Evolutionary conservation across 2,888 invertebrate species (phyloP), one percentile per base, ranked within the genome.

Genomic region (Chaetoderma sp.): DNA sequence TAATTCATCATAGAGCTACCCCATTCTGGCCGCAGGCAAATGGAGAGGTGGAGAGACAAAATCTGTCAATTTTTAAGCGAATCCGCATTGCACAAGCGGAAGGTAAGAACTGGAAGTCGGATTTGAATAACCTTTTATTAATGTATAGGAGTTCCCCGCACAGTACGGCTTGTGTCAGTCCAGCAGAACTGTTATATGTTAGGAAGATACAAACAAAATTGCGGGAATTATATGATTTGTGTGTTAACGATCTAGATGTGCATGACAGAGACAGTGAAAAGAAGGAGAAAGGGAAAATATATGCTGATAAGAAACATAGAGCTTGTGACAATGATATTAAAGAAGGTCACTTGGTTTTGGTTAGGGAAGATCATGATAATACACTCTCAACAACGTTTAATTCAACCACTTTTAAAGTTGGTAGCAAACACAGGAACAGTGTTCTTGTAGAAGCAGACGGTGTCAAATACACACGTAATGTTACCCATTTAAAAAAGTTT

Each of bases 81-180:
- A 44, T 69, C 16, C 45, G 59, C 23, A 69, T 63, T 16, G 63
- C 63, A 3, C 62, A 69, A 21, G 54, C 36, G 23, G 56, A 69
- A 49, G 32, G 54, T 6, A 33, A 42, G 49, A 57, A 60, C n/a
- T 67, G 60, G 63, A 47, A 47, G 36, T 21, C n/a, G 8, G 65
- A 68, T 32, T 18, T 66, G 23, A 2, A 52, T n/a, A 63, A 66
- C 27, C 59, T 39, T 33, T 18, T 67, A 25, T 21, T 60, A n/a
- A 39, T 52, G 16, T 69, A 67, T 44, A 36, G 55, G n/a, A 50
- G 52, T 2, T 67, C 67, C n/a, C 66, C 67, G 28, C 69, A 67
- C 42, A 45, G 21, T 5, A 59, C 65, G 25, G 66, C 68, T 47
- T 65, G 68, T 27, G 56, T 42, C 13, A 54, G 33, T 47, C 63